These are phyloP conservation scores for Phyllostomus hastatus DNA, from an alignment of 2,113 vertebrate genomes.

Conservation along the genomic window DNA sequence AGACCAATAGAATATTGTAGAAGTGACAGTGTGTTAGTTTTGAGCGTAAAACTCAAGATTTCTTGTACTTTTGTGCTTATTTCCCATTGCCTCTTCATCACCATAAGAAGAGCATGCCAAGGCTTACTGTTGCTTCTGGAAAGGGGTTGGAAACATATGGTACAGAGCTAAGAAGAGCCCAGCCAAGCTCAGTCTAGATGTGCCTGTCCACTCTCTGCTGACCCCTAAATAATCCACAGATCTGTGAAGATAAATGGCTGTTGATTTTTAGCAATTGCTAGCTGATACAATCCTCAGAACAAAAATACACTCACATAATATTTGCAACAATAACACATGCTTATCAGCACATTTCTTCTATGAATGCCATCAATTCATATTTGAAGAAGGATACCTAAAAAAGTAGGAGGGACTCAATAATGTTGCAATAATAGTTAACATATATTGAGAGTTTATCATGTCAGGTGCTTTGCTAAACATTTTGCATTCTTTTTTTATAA, in stretches of 20 bases:
- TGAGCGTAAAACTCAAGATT: not conserved
- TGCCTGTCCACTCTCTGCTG: not conserved
- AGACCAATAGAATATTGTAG: not conserved
- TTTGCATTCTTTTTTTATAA: not conserved
- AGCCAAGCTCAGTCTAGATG: not conserved
- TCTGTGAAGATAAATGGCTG: not conserved
- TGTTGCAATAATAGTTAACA: not conserved
- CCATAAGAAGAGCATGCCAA: not conserved
- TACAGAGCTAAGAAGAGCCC: not conserved
- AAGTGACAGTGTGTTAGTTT: not conserved
- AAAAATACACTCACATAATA: not conserved
- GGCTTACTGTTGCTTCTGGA: not conserved
- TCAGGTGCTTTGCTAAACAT: not conserved
- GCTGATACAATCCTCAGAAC: not conserved
- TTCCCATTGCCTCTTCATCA: not conserved
- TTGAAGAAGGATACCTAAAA: not conserved
- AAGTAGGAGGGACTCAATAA: not conserved
- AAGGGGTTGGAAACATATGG: not conserved
- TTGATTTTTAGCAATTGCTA: not conserved
- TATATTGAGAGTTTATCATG: not conserved
- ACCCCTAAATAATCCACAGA: not conserved
- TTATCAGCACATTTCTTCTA: not conserved
- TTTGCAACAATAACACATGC: not conserved
- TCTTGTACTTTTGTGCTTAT: not conserved
- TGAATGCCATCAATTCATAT: not conserved